These are phyloP conservation scores for Opisthograptis luteolata DNA, from an alignment of 2,888 invertebrate species.

Conservation along the genomic window DNA sequence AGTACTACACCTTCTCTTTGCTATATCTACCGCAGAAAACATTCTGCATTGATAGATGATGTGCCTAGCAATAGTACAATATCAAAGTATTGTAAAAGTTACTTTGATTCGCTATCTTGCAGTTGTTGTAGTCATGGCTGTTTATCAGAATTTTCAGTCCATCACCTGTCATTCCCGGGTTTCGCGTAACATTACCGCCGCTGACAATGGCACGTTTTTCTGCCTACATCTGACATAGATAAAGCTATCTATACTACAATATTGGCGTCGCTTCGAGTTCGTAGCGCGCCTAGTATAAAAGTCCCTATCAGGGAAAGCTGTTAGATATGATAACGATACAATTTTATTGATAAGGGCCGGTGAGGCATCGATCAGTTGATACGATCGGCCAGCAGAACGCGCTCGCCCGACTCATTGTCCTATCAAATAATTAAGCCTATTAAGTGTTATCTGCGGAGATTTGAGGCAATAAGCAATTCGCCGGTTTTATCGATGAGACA, in stretches of 20 bases:
- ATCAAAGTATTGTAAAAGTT: no score
- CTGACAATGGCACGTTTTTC: constrained; percentile 54
- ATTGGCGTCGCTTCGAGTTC: constrained; percentile 61
- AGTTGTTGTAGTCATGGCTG: constrained; percentile 2
- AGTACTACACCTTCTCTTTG: no score
- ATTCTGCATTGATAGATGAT: no score
- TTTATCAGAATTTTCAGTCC: constrained; percentile 36
- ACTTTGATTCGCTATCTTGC: constrained; percentile 4
- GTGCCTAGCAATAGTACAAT: no score
- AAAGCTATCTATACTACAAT: constrained; percentile 66
- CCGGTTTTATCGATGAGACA: constrained; percentile 22
- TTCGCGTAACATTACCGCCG: constrained; percentile 50
- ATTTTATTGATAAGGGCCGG: constrained; percentile 80
- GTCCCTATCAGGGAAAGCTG: constrained; percentile 77
- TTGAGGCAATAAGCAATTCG: constrained; percentile 43
- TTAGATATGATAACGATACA: constrained; percentile 81
- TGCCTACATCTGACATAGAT: constrained; percentile 68
- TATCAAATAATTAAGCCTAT: constrained; percentile 43
- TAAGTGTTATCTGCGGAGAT: constrained; percentile 50
- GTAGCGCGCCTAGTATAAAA: constrained; percentile 68
- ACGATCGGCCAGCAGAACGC: constrained; percentile 56
- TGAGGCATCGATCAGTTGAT: constrained; percentile 80
- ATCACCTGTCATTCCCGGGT: constrained; percentile 65
- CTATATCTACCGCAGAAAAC: no score
- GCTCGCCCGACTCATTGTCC: constrained; percentile 44